Conservation (phyloP, 2,113 vertebrate species). For the Barbus barbus region DNA sequence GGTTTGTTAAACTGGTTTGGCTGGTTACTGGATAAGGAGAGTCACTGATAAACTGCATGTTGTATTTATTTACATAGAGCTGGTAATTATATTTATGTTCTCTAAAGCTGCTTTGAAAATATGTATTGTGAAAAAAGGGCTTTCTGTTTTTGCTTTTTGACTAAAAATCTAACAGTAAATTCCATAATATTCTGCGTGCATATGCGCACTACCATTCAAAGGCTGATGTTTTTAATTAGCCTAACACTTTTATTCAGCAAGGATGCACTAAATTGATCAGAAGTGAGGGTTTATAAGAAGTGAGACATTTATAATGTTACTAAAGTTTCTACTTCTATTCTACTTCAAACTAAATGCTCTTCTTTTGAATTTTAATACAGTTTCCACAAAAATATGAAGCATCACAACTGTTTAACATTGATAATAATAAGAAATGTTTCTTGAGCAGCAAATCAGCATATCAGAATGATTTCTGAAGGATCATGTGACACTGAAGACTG, state of each 20-base stretch:
- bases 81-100: no score
- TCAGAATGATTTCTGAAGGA: neutral
- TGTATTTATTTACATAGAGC: neutral
- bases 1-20: constrained; percentile 21
- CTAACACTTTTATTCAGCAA: neutral
- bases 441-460: neutral
- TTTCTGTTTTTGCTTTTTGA: neutral
- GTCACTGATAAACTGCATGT: neutral
- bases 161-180: neutral
- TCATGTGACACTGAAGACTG: neutral
- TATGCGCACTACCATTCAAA: neutral
- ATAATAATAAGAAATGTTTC: neutral
- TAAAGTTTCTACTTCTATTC: no score
- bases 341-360: neutral
- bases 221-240: neutral
- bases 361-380: neutral
- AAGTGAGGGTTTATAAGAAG: no score
- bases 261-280: no score
- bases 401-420: neutral
- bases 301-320: no score
- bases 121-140: no score
- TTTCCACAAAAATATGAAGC: neutral
- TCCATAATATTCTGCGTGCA: neutral
- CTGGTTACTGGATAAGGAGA: constrained; percentile 13
- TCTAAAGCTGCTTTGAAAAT: no score